Evolutionary conservation across 2,797 vertebrate genomes (phyloP).

Genomic region (Psittacula echo): DNA sequence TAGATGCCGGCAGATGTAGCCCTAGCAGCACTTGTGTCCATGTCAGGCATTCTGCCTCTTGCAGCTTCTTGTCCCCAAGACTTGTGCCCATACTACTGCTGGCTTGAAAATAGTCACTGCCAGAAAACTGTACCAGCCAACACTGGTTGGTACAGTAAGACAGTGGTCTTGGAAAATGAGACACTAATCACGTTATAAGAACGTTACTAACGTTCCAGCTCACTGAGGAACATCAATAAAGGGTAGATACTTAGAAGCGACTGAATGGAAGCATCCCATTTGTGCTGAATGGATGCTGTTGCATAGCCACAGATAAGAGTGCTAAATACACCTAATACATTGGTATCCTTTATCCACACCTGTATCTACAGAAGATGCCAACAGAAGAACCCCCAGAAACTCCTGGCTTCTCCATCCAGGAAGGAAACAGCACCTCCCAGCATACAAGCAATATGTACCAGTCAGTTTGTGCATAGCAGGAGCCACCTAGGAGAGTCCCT

Average conservation of each 20-base stretch:
- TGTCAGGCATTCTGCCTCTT: neutral
- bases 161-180: neutral
- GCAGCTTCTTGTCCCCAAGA: neutral
- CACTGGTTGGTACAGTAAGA: rapidly evolving
- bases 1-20: neutral
- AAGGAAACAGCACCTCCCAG: neutral
- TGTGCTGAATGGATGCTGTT: neutral
- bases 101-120: neutral
- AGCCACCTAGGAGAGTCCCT: neutral
- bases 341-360: neutral
- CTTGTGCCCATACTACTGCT: neutral
- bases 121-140: neutral
- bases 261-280: neutral
- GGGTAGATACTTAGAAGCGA: neutral
- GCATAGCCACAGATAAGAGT: rapidly evolving
- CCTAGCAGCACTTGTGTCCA: neutral
- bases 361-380: neutral
- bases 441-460: neutral
- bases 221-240: neutral
- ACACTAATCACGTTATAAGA: rapidly evolving
- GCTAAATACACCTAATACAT: neutral
- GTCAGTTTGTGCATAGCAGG: neutral
- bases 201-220: neutral
- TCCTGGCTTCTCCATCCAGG: neutral
- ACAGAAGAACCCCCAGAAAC: neutral